phyloP scores from a whole-genome alignment of 2,797 vertebrate genomes.

The Cetoscarus ocellatus region DNA sequence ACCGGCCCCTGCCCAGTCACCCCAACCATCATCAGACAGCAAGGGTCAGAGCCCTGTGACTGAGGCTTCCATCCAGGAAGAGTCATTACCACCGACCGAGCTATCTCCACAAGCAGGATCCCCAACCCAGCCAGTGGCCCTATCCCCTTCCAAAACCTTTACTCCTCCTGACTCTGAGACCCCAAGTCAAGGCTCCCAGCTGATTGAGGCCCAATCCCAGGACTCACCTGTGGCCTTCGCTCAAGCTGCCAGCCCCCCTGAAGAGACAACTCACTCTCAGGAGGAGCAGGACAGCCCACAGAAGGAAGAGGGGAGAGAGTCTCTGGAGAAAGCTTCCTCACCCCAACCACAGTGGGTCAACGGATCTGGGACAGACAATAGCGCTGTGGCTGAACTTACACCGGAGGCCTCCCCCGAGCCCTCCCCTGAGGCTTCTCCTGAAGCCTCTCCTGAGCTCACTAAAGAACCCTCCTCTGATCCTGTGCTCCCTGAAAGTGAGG shows the following conservation, averaged over 20 bases:
- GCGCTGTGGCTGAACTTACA: conserved; percentile 75
- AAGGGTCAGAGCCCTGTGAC: conserved; percentile 43
- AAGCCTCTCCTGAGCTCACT: conserved; percentile 41
- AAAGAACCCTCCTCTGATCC: conserved; percentile 53
- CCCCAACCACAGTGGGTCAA: conserved; percentile 84
- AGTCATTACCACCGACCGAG: conserved; percentile 30
- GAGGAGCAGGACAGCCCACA: conserved; percentile 81
- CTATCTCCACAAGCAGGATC: conserved; percentile 46
- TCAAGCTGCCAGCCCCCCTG: conserved; percentile 83
- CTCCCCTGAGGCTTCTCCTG: conserved; percentile 43
- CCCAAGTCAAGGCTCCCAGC: conserved; percentile 36
- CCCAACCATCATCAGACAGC: conserved; percentile 28
- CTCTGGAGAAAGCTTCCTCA: conserved; percentile 75
- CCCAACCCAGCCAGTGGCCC: conserved; percentile 17
- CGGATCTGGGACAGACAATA: conserved; percentile 89
- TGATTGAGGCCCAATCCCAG: conserved; percentile 53
- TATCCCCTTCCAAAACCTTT: conserved; percentile 33
- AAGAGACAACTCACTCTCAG: conserved; percentile 85
- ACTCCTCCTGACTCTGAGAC: conserved; percentile 51
- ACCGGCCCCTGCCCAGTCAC: conserved; percentile 39
- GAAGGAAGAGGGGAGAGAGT: conserved; percentile 73
- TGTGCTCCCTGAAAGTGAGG: conserved; percentile 56
- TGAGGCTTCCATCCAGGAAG: conserved; percentile 22
- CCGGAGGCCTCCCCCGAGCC: conserved; percentile 63
- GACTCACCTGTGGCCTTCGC: conserved; percentile 66